Conservation (phyloP, 2,797 vertebrate genomes). For the Poliocrania exsul region DNA sequence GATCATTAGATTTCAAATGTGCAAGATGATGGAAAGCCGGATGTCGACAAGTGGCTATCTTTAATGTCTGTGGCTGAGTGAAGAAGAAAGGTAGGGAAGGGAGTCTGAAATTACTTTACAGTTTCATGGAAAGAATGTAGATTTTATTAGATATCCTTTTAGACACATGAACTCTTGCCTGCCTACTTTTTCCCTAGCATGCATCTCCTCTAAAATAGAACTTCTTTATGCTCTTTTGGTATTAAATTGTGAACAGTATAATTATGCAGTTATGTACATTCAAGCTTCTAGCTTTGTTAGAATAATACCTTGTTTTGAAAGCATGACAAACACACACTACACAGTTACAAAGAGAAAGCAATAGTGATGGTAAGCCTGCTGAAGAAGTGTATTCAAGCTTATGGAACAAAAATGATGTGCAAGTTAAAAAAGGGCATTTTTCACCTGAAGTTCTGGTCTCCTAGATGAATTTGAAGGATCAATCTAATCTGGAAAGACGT, state of each 20-base stretch:
- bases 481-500: constrained; percentile 36
- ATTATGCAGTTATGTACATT: neutral
- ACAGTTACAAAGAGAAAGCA: neutral
- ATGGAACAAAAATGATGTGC: neutral
- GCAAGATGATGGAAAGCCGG: neutral
- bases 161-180: neutral
- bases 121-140: neutral
- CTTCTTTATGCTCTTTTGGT: neutral
- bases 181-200: neutral
- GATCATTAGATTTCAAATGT: neutral
- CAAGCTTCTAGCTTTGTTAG: neutral
- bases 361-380: neutral
- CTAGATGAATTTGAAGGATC: constrained; percentile 6
- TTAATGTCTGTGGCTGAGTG: neutral
- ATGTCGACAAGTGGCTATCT: neutral
- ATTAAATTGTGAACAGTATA: neutral
- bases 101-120: neutral
- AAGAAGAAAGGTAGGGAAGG: neutral
- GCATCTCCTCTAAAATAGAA: neutral
- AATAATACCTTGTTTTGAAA: neutral
- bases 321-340: neutral
- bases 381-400: neutral
- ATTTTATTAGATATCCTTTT: neutral
- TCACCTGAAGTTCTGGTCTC: constrained; percentile 7
- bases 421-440: neutral